Evolutionary conservation across 2,113 vertebrate species (phyloP).

Genomic region (Chamaetylas fuelleborni): DNA sequence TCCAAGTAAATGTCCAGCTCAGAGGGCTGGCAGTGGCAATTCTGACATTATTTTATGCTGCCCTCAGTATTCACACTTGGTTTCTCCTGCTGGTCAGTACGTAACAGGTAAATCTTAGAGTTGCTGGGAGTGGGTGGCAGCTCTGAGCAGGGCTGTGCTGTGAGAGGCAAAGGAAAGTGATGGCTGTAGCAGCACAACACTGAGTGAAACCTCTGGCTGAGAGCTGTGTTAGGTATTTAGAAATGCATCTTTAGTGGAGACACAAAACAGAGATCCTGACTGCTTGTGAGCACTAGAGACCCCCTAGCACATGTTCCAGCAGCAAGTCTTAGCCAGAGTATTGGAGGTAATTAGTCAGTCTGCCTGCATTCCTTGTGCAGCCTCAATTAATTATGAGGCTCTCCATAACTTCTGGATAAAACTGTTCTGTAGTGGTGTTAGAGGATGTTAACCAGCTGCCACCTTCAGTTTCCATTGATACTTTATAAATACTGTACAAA

Average conservation of each 20-base stretch:
- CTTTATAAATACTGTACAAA: background rate
- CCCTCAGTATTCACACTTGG: background rate
- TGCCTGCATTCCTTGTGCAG: background rate
- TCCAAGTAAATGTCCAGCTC: background rate
- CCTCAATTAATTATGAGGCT: constrained; percentile 44
- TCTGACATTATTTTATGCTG: background rate
- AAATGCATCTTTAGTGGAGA: background rate
- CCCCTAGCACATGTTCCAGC: background rate
- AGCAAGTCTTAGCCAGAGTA: background rate
- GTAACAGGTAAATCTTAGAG: rapidly evolving
- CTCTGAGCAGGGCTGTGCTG: background rate
- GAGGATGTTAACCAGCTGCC: constrained; percentile 38
- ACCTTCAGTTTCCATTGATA: background rate
- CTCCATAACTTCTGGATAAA: constrained; percentile 14
- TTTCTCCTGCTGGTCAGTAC: background rate
- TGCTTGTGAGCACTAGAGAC: background rate
- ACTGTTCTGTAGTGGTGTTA: background rate
- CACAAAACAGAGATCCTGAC: background rate
- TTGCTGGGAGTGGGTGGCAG: rapidly evolving
- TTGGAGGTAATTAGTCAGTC: background rate
- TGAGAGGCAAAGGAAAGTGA: rapidly evolving
- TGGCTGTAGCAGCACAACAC: background rate
- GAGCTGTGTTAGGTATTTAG: background rate
- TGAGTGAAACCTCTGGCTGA: background rate
- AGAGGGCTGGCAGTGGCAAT: background rate